phyloP scores from a whole-genome alignment of 1,140 invertebrate genomes.

The Orchesella cincta region DNA sequence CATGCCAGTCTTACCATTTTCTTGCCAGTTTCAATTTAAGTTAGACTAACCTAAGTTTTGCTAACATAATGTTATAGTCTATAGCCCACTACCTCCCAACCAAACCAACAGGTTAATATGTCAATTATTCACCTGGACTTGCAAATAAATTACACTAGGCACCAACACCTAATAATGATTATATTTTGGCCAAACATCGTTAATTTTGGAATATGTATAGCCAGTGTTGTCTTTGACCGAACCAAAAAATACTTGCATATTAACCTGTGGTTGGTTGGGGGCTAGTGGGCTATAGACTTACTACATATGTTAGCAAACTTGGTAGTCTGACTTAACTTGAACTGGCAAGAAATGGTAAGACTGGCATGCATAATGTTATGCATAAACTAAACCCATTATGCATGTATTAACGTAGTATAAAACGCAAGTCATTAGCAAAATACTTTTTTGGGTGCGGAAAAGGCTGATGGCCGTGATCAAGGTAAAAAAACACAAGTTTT shows the following conservation, averaged over 20 bases:
- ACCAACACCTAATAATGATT: too few relatives aligned
- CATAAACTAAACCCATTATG: background rate
- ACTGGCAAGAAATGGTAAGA: background rate
- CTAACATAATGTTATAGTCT: background rate
- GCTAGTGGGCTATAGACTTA: too few relatives aligned
- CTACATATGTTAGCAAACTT: background rate
- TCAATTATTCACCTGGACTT: too few relatives aligned
- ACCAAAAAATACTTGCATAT: too few relatives aligned
- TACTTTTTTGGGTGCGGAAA: background rate
- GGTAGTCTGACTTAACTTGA: background rate
- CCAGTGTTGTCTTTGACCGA: too few relatives aligned
- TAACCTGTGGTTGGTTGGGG: too few relatives aligned
- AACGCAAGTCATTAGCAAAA: background rate
- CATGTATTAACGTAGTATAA: background rate
- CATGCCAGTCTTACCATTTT: background rate
- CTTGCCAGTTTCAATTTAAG: background rate
- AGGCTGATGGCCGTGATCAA: slow-evolving; percentile 26
- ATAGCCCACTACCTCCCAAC: too few relatives aligned
- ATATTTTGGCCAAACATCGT: too few relatives aligned
- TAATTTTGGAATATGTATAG: too few relatives aligned
- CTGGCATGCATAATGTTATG: background rate
- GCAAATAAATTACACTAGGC: too few relatives aligned
- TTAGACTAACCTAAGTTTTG: background rate
- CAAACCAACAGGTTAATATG: too few relatives aligned
- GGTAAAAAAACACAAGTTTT: background rate